phyloP scores from a whole-genome alignment of 2,797 vertebrate species.

The Otus scops region DNA sequence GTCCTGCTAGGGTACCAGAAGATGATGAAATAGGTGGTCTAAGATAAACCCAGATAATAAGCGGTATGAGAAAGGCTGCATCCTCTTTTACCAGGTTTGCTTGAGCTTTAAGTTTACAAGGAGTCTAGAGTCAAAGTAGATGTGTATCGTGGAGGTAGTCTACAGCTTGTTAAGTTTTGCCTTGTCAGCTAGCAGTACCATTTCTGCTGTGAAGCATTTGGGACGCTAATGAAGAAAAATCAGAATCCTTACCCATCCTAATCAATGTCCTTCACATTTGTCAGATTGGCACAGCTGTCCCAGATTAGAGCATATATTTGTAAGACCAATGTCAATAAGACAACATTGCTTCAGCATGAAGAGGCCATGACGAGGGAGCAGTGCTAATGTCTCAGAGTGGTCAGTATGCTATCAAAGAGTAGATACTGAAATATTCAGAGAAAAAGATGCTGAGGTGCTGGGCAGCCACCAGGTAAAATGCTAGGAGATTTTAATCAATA shows the following conservation, averaged over 20 bases:
- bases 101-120: background rate
- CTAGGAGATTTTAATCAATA: background rate
- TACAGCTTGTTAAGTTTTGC: background rate
- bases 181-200: background rate
- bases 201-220: background rate
- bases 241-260: background rate
- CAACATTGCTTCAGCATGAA: background rate
- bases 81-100: background rate
- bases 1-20: background rate
- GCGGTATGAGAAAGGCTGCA: rapidly evolving
- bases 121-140: background rate
- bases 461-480: background rate
- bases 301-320: background rate
- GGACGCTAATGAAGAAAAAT: background rate
- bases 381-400: background rate
- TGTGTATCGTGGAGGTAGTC: background rate
- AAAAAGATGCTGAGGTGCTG: background rate
- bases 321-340: background rate
- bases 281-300: background rate
- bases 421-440: background rate
- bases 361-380: background rate
- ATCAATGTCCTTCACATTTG: background rate
- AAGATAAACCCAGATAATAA: background rate
- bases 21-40: background rate
- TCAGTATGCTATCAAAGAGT: background rate